Percentiles rank a stretch among this genome's conserved stretches.
phyloP scores from a whole-genome alignment of 2,797 vertebrate species.

The Epinephelus malabaricus region DNA sequence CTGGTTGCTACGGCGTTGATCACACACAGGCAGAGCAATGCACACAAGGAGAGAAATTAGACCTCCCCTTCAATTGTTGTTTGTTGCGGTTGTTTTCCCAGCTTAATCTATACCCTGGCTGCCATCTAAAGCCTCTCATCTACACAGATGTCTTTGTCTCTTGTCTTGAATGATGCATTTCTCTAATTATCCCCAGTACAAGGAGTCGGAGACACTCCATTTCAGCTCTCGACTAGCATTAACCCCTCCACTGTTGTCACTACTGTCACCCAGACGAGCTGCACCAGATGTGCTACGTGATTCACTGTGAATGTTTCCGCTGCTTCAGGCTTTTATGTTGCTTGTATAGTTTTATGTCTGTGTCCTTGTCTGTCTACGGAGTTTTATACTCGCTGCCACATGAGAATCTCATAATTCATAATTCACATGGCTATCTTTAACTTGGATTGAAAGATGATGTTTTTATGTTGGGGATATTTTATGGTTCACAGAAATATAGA shows the following conservation, averaged over 20 bases:
- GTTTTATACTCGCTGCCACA: slow-evolving; percentile 32
- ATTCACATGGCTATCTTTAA: slow-evolving; percentile 12
- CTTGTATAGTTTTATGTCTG: slow-evolving; percentile 39
- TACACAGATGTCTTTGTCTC: slow-evolving; percentile 49
- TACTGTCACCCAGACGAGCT: slow-evolving; percentile 8
- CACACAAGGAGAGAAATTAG: slow-evolving; percentile 40
- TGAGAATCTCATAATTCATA: slow-evolving; percentile 34
- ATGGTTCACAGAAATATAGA: slow-evolving; percentile 1
- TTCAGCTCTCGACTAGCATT: slow-evolving; percentile 26
- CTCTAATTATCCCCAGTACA: slow-evolving; percentile 49
- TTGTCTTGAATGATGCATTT: slow-evolving; percentile 48
- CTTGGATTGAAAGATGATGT: neutral
- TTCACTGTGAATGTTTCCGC: slow-evolving; percentile 46
- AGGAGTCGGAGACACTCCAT: slow-evolving; percentile 27
- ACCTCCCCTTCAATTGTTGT: slow-evolving; percentile 49
- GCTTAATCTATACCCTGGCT: slow-evolving; percentile 52
- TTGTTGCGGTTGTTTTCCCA: slow-evolving; percentile 53
- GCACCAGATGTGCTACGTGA: slow-evolving; percentile 41
- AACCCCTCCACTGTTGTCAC: slow-evolving; percentile 34
- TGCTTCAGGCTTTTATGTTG: slow-evolving; percentile 39
- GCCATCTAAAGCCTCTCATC: slow-evolving; percentile 56
- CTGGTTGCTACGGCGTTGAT: slow-evolving; percentile 62
- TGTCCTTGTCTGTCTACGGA: slow-evolving; percentile 50
- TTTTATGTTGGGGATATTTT: slow-evolving; percentile 8
- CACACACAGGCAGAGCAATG: slow-evolving; percentile 48